These are phyloP conservation scores for Macrotus californicus DNA, from an alignment of 2,113 vertebrate species.

Conservation along the genomic window DNA sequence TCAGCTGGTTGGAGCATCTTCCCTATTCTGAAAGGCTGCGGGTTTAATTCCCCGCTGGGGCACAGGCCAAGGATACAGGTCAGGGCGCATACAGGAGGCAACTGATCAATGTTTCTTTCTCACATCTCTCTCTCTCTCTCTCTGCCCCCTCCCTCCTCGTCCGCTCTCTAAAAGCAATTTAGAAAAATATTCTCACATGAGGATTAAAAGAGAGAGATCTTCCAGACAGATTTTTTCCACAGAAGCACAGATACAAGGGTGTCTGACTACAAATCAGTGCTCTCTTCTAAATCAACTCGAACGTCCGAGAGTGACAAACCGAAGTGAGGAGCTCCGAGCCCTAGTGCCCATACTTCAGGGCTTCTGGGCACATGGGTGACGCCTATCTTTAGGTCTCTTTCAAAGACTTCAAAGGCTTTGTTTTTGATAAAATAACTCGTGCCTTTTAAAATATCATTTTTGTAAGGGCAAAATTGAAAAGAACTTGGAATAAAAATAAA, in stretches of 20 bases:
- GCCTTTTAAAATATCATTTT: constrained; percentile 4
- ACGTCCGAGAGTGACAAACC: not conserved
- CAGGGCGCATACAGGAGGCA: too few species aligned
- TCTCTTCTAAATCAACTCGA: not conserved
- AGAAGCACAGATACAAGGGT: not conserved
- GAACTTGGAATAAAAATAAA: not conserved
- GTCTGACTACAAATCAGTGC: not conserved
- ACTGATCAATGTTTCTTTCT: too few species aligned
- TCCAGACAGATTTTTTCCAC: not conserved
- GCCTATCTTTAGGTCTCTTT: not conserved
- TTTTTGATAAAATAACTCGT: not conserved
- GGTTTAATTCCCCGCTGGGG: too few species aligned
- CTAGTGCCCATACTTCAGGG: not conserved
- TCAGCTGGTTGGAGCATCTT: too few species aligned
- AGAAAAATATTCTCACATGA: too few species aligned
- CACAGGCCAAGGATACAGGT: too few species aligned
- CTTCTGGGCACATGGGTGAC: not conserved
- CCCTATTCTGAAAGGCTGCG: too few species aligned
- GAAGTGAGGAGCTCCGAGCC: not conserved
- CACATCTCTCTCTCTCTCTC: too few species aligned
- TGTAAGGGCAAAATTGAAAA: not conserved
- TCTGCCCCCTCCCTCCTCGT: too few species aligned
- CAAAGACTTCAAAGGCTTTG: constrained; percentile 3
- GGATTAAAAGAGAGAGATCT: not conserved
- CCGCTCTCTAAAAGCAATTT: too few species aligned